Base-by-base conservation (phyloP, 2,888 invertebrate species). In the Dasypolia templi region DNA sequence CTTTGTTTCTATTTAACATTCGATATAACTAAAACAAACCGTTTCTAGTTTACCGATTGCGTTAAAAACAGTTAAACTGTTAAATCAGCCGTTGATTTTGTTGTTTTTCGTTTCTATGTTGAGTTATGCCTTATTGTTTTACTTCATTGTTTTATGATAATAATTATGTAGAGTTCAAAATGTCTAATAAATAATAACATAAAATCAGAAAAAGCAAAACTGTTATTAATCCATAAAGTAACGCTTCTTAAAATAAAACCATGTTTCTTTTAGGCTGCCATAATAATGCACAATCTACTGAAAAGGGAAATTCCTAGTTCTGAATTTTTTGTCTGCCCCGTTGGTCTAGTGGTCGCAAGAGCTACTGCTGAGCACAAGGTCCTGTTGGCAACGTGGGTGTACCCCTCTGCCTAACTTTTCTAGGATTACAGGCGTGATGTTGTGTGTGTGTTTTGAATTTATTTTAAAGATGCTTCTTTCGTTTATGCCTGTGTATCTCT, bases 1-100 rank as follows among this genome's bases (percentile, higher is more conserved):
- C 63, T 63, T 72, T 77, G 84, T 77, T 81, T 72, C 75, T 68
- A 64, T 68, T 82, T 56, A 61, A 71, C 61, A 46, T 65, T 62
- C 53, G 51, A 61, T 64, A 71, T 2, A 72, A 72, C 55, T 65
- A 64, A 69, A 72, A 72, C 64, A 29, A 12, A 42, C 55, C 12
- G 35, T 39, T 59, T 62, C 42, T 51, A 68, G 62, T 71, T 61
- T 56, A 17, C 61, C n/a, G 44, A 64, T 61, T 70, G 55, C 82
- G 22, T 64, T 79, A 32, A 26, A 59, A 59, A 79, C 79, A 55
- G 51, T 67, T 77, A n/a, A n/a, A n/a, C n/a, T n/a, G n/a, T n/a
- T n/a, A n/a, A n/a, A n/a, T n/a, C n/a, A n/a, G n/a, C n/a, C n/a
- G 39, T 80, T 63, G 26, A 17, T 49, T 51, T 74, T 46, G 53